A percentile compares a stretch with the other conserved stretches of the same genome.
Evolutionary conservation across 1,140 invertebrate species (phyloP).

Genomic region (Drosophila seguyi): DNA sequence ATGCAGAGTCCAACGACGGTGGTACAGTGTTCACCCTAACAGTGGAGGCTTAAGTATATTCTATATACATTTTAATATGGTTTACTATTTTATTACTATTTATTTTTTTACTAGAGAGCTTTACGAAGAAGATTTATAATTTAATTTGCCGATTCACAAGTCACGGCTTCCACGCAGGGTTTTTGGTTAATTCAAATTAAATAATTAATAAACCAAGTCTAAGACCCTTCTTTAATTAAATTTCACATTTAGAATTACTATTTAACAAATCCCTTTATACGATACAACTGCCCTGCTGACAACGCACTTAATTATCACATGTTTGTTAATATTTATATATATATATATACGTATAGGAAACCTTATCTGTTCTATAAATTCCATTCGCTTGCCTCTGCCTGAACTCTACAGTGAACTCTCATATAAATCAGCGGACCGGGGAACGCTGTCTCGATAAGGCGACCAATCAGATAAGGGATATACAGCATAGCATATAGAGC

Average conservation of each 20-base stretch:
- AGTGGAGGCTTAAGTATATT: not conserved
- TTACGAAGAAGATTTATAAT: no score
- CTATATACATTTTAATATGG: no score
- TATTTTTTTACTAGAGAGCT: no score
- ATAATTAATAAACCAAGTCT: no score
- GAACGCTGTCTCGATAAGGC: slow-evolving; percentile 32
- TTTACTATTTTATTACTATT: no score
- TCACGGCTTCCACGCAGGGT: no score
- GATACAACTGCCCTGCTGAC: no score
- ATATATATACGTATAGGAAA: not conserved
- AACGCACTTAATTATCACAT: slow-evolving; percentile 30
- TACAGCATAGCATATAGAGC: not conserved
- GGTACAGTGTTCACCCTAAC: not conserved
- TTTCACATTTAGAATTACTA: no score
- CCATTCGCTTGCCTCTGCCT: slow-evolving; percentile 21
- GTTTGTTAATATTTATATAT: not conserved
- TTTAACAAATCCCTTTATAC: no score
- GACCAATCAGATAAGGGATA: slow-evolving; percentile 7
- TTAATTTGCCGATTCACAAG: no score
- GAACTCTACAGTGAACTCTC: slow-evolving; percentile 26
- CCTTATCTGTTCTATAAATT: slow-evolving; percentile 44
- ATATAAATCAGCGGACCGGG: slow-evolving; percentile 41
- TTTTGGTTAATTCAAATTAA: no score
- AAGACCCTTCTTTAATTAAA: no score
- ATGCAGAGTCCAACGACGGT: slow-evolving; percentile 2